These are phyloP conservation scores for Hydrozoanthus tunicans DNA, from an alignment of 64 coral and sea anemone genomes.

Conservation along the genomic window DNA sequence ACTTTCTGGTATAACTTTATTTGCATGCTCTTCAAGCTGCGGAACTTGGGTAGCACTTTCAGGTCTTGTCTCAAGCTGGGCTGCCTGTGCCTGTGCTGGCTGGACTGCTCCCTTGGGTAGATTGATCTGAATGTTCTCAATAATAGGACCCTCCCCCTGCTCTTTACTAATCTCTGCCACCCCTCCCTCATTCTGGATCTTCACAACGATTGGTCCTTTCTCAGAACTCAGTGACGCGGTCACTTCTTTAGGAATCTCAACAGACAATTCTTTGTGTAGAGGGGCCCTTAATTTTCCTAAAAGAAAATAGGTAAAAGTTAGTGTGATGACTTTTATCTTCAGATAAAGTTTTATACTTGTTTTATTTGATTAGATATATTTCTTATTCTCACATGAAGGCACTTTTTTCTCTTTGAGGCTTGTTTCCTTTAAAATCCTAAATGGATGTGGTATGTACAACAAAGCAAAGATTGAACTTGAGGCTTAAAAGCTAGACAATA, in stretches of 20 bases:
- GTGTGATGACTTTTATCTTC: neutral
- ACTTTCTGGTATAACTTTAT: constrained; percentile 73
- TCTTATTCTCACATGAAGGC: too few species aligned
- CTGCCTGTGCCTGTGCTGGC: neutral
- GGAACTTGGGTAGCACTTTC: neutral
- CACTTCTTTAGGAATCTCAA: constrained; percentile 79
- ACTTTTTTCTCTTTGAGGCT: too few species aligned
- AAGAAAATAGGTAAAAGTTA: neutral
- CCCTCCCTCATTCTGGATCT: constrained; percentile 84
- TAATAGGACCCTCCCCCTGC: constrained; percentile 69
- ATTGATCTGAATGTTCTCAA: constrained; percentile 70
- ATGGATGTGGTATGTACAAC: too few species aligned
- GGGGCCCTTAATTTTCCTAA: neutral
- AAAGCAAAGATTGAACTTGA: too few species aligned
- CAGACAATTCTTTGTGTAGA: constrained; percentile 67
- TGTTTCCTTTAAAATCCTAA: too few species aligned
- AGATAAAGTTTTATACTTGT: neutral
- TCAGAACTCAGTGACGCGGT: constrained; percentile 74
- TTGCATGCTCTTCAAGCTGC: neutral
- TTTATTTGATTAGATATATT: too few species aligned
- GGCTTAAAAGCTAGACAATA: too few species aligned
- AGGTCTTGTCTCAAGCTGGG: constrained; percentile 51
- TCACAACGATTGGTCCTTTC: constrained; percentile 82
- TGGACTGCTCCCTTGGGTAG: constrained; percentile 35
- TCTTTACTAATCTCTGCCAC: constrained; percentile 63